Evolutionary conservation across 2,888 invertebrate species (phyloP).

Genomic region (Melieria picta): DNA sequence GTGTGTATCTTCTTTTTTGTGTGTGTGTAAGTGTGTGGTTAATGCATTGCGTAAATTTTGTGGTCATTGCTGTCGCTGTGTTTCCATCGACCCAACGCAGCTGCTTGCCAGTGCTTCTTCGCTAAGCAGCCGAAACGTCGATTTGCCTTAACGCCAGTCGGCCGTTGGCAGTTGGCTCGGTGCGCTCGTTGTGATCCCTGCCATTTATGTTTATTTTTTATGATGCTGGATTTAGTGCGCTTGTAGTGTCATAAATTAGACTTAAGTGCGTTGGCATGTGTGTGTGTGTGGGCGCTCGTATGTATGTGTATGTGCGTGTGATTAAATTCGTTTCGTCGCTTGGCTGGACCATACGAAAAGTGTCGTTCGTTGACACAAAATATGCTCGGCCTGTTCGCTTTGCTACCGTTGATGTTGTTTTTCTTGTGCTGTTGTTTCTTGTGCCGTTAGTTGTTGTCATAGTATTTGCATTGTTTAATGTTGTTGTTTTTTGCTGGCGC

Average conservation of each 20-base stretch:
- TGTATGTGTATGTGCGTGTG: neutral
- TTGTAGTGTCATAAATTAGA: constrained; percentile 21
- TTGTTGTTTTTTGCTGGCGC: constrained; percentile 2
- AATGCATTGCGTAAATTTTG: no score
- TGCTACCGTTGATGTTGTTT: constrained; percentile 1
- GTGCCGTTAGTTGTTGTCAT: no score
- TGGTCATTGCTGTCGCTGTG: no score
- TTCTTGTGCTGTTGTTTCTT: neutral
- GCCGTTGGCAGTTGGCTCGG: no score
- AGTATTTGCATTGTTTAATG: neutral
- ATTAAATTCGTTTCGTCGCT: constrained; percentile 13
- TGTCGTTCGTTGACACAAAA: neutral
- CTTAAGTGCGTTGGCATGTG: constrained; percentile 4
- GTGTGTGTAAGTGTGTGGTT: no score
- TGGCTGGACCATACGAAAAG: neutral
- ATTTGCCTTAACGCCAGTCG: no score
- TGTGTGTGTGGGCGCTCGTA: neutral
- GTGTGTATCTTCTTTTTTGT: no score
- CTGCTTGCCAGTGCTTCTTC: no score
- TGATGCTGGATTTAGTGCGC: constrained; percentile 25
- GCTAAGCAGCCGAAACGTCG: no score
- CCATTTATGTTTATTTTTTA: constrained; percentile 28
- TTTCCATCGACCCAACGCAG: no score
- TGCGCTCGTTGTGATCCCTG: constrained; percentile 2
- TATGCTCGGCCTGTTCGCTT: neutral